These are phyloP conservation scores for Pinctada fucata DNA, from an alignment of 2,888 invertebrate species.

Conservation along the genomic window DNA sequence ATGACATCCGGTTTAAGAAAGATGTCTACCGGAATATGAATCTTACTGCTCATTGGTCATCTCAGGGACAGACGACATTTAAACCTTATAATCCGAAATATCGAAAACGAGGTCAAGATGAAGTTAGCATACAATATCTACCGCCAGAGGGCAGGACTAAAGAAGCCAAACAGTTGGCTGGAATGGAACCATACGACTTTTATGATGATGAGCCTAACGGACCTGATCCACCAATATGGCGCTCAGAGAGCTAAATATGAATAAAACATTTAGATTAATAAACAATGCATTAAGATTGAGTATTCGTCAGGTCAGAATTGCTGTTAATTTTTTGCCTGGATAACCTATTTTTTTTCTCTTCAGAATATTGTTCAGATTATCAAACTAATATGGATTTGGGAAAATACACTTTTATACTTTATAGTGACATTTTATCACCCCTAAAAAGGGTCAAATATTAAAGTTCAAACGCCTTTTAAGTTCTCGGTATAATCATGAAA, in stretches of 20 bases:
- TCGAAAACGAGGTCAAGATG: not conserved
- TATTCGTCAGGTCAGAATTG: too few relatives aligned
- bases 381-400: too few relatives aligned
- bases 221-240: constrained; percentile 50
- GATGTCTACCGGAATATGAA: constrained; percentile 47
- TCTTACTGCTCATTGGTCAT: constrained; percentile 54
- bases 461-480: too few relatives aligned
- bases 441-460: too few relatives aligned
- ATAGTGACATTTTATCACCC: too few relatives aligned
- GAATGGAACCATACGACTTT: constrained; percentile 50
- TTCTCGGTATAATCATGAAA: too few relatives aligned
- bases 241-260: not conserved
- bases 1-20: constrained; percentile 44
- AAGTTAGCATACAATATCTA: constrained; percentile 41
- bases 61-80: constrained; percentile 38
- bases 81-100: not conserved
- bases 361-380: too few relatives aligned
- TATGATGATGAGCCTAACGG: constrained; percentile 52
- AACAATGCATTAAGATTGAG: too few relatives aligned
- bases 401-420: too few relatives aligned
- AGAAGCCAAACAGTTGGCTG: constrained; percentile 53
- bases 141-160: constrained; percentile 58
- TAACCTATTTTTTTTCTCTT: too few relatives aligned
- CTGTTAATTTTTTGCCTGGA: too few relatives aligned
- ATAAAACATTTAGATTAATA: too few relatives aligned